Evolutionary conservation across 2,797 vertebrate species (phyloP), one percentile per base, ranked within the genome.

Genomic region (Bradypus variegatus): DNA sequence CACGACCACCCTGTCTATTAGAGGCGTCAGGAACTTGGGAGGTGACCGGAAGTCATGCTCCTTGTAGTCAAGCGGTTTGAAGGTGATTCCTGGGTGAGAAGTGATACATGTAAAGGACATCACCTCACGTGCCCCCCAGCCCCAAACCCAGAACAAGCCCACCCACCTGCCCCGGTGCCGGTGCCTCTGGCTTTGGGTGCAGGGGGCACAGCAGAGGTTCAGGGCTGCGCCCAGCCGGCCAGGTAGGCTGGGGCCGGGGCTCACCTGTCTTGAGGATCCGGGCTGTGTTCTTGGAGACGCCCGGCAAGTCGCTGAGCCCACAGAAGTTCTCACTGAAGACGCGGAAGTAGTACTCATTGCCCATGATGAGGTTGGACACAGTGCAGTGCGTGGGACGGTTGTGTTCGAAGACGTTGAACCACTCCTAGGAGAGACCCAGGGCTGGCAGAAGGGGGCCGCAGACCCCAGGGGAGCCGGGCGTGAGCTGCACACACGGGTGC

Each of bases 361-460:
- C 98, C 97, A 99, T 98, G 92, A 99, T 97, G 95, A 99, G 98
- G 95, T 99, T 98, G 0, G 98, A 98, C 94, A 98, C 97, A 0
- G 98, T 98, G 93, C 98, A 99, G 96, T 95, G 97, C 67, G 98
- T 98, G 58, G 97, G 97, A 33, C 98, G 98, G 97, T 97, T 99
- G 97, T 98, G 98, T 81, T 99, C 98, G 0, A 97, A 98, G 38
- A 99, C 98, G 0, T 96, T 98, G 97, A 99, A 99, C 98, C 98
- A 99, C 73, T 98, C 98, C 98, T 99, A 29, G 95, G 3, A 13
- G 0, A 3, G 14, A 33, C 72, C 58, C 4, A 6, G 25, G 27
- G 33, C 31, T 1, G 0, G n/a, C 25, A 29, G 29, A 25, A n/a
- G 72, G 21, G 53, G 41, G n/a, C 67, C n/a, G n/a, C 8, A 36